Base-by-base conservation (phyloP, 2,888 invertebrate genomes). In the Coelogynopora nodosa region DNA sequence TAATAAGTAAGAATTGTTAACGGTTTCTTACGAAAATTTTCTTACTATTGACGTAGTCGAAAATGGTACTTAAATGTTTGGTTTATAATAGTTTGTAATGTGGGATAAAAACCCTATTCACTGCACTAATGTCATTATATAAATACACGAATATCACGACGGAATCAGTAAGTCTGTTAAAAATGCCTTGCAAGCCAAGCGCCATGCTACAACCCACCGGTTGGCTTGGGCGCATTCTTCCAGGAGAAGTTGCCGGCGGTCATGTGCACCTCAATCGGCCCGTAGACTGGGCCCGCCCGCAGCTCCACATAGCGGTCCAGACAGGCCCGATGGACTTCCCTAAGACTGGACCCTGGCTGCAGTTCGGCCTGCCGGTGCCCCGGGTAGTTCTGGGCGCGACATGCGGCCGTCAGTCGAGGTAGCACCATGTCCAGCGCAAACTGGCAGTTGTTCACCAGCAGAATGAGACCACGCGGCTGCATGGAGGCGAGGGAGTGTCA, bases 381-480 rank as follows among this genome's bases (percentile, higher is more conserved):
- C 27, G 74, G 74, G 23, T 74, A 74, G 74, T 74, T 74, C 27
- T 74, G 74, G 5, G 74, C 27, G 10, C 2, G 23, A 74, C 74
- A 74, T 23, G 74, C 23, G 23, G 74, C 2, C 2, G 74, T 23
- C 23, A 74, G 74, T 5, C 74, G 74, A 23, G 74, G 74, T 5
- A 74, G 74, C 23, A 74, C 74, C 5, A 74, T 74, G 74, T 74
- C 74, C 74, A 74, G 23, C 2, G 74, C 74, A 26, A n/a, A 74
- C 74, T 74, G 74, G 23, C 74, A 74, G 74, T 74, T 74, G 23
- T 74, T 74, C 23, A 74, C 74, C 23, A 74, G 27, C 27, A 74
- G 74, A 26, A 74, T 74, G 2, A 74, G 5, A 2, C 74, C 74
- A 74, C 74, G 74, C 23, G 74, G 23, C 74, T 74, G 23, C 23